These are phyloP conservation scores for Psittacula cyanocephala DNA, from an alignment of 2,113 vertebrate genomes.

Conservation along the genomic window DNA sequence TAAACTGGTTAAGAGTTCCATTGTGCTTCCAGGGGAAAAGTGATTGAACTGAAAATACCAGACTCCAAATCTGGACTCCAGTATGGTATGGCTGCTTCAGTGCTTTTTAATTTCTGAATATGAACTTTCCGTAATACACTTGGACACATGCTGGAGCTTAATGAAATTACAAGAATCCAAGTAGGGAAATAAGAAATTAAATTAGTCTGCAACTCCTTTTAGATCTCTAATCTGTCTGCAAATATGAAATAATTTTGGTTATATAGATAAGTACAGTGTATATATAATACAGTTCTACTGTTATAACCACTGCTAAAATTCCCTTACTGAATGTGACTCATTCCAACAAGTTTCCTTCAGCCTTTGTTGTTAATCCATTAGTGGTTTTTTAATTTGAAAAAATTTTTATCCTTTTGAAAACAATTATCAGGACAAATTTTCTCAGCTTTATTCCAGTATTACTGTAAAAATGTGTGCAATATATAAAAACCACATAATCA, in stretches of 20 bases:
- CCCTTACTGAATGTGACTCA: neutral
- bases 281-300: neutral
- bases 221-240: neutral
- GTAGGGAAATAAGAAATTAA: neutral
- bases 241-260: neutral
- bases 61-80: neutral
- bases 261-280: neutral
- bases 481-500: neutral
- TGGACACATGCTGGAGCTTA: neutral
- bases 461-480: neutral
- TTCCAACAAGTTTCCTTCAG: neutral
- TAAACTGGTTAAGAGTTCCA: neutral
- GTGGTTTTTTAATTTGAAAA: neutral
- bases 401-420: neutral
- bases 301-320: neutral
- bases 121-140: neutral
- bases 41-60: neutral
- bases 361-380: neutral
- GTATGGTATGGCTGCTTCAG: neutral
- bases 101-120: neutral
- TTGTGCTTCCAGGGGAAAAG: neutral
- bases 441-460: neutral
- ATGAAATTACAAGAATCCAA: neutral
- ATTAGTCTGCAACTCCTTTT: neutral
- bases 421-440: neutral